These are phyloP conservation scores for Lepidurus couesii DNA, from an alignment of 1,140 invertebrate genomes.

Conservation along the genomic window DNA sequence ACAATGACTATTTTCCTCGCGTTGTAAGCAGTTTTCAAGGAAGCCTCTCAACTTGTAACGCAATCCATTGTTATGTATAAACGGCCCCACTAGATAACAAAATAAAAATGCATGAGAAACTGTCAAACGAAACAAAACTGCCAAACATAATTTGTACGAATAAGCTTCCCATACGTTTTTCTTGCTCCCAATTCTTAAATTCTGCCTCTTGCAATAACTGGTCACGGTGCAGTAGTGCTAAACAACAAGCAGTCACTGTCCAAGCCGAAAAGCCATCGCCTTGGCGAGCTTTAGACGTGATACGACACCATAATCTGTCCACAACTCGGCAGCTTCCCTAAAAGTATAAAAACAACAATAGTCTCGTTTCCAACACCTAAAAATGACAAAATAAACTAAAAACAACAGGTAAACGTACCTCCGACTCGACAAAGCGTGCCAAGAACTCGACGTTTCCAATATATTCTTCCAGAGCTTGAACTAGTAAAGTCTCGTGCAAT, in stretches of 20 bases:
- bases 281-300: background rate
- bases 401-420: background rate
- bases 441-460: constrained; percentile 22
- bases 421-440: constrained; percentile 21
- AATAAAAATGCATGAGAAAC: background rate
- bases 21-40: constrained; percentile 28
- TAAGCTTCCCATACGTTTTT: background rate
- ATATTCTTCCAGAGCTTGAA: constrained; percentile 12
- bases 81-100: background rate
- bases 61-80: background rate
- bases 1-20: constrained; percentile 24
- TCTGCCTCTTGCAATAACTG: background rate
- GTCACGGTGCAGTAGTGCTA: background rate
- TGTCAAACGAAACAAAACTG: background rate
- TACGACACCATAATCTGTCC: background rate
- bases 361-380: background rate
- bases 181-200: background rate
- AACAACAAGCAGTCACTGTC: background rate
- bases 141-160: background rate
- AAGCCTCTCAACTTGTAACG: constrained; percentile 24
- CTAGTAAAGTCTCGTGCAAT: background rate
- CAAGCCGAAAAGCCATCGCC: background rate
- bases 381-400: background rate
- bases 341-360: background rate
- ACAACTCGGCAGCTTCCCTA: background rate